Evolutionary conservation across 1,140 invertebrate genomes (phyloP), one percentile per base, ranked within the genome.

Genomic region (Tyrophagus putrescentiae): DNA sequence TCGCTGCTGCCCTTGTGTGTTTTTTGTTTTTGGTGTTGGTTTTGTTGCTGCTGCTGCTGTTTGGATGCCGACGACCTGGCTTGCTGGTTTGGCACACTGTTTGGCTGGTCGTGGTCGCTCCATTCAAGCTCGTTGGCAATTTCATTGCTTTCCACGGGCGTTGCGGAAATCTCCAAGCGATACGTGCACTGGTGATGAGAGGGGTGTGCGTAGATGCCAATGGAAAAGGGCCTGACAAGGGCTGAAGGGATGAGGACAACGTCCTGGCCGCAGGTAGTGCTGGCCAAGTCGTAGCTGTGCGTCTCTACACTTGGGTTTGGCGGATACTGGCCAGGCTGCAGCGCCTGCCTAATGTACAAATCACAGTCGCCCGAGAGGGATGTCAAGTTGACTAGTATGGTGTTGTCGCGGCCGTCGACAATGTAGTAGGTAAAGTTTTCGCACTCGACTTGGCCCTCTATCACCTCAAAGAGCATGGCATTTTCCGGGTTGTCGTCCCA

Each of bases 401-500:
- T 54, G 39, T 54, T 34, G 11, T 54, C 2, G 18, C 25, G n/a
- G 13, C 52, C 18, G 25, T 54, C 28, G 13, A 54, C 25, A 11
- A 54, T 21, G 39, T 31, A 54, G 39, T 54, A 54, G 18, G 52
- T 31, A 54, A 54, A 54, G 21, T 54, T 28, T 54, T 54, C 52
- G 18, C 25, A 21, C 18, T 28, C 25, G 16, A 54, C 52, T 33
- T 27, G 13, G 27, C 52, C 52, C 9, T 13, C 25, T n/a, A 54
- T 54, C 1, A 25, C 27, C 39, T 54, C 52, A 11, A 11, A 16
- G 21, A 50, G n/a, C n/a, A n/a, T n/a, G n/a, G n/a, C n/a, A n/a
- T n/a, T n/a, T n/a, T n/a, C n/a, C n/a, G n/a, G n/a, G n/a, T n/a
- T n/a, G n/a, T n/a, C n/a, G n/a, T n/a, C n/a, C n/a, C n/a, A n/a